Evolutionary conservation across 92 coral and sea anemone genomes (phyloP), one percentile per base, ranked within the genome.

Genomic region (Parazoanthus swiftii): DNA sequence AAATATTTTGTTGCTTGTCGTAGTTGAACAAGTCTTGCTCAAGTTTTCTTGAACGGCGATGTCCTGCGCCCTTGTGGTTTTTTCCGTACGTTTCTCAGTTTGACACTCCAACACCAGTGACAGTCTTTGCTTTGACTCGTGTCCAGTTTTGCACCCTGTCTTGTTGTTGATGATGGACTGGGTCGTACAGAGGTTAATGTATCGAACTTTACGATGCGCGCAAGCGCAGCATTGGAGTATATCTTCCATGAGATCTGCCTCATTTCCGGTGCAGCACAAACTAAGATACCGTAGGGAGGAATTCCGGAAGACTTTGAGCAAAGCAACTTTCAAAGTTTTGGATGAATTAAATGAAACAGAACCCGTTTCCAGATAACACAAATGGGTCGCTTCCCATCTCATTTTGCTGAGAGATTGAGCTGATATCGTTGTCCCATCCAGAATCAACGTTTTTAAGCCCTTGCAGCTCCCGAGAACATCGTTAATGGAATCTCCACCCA

Each of bases 371-470:
- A 77, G 58, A 21, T 21, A 16, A 13, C 29, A 42, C 81, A 77
- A 43, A 1, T 23, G 56, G 0, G 26, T 42, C 35, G 0, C 81
- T 46, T 77, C 35, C 63, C 81, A 77, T 42, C 39, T 77, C 58
- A 77, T 43, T 77, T 43, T 77, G 81, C 26, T 20, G 16, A 77
- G 81, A 77, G 81, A 77, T 8, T 42, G 37, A 8, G 6, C 81
- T 0, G 81, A 42, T 77, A 43, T 46, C 56, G n/a, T 11, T 77
- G 81, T 77, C 4, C 59, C 81, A 9, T 77, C 81, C 58, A 77
- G n/a, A 77, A 77, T 77, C 63, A 77, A 46, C 4, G 65, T 77
- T 23, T 77, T 46, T 77, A 77, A 21, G 33, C 36, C n/a, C 81
- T 77, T 77, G 37, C 65, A 46, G 65, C 37, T 77, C 58, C 14